A percentile compares a stretch with the other conserved stretches of the same genome.
phyloP scores from a whole-genome alignment of 2,797 vertebrate genomes.

The Sarcoramphus papa region DNA sequence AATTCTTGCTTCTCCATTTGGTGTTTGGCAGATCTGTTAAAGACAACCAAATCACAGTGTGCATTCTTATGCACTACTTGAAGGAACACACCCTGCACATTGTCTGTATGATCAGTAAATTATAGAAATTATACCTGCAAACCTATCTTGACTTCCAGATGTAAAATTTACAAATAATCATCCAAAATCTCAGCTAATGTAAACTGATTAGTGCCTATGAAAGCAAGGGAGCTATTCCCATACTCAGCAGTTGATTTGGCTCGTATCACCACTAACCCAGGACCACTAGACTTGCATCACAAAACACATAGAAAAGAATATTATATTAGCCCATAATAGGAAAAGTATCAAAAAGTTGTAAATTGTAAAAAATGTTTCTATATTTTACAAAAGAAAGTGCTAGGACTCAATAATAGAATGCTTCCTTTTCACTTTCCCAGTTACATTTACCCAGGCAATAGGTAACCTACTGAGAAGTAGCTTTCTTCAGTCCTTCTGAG shows the following conservation, averaged over 20 bases:
- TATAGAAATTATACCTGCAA: background rate
- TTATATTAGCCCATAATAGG: background rate
- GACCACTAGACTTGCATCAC: background rate
- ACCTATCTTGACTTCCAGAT: background rate
- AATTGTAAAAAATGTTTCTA: background rate
- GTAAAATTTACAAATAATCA: background rate
- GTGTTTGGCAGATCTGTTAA: background rate
- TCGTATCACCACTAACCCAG: background rate
- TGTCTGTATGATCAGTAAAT: background rate
- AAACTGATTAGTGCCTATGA: background rate
- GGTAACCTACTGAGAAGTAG: background rate
- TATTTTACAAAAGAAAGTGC: background rate
- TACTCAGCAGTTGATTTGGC: background rate
- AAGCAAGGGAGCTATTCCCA: background rate
- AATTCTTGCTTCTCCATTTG: conserved; percentile 17
- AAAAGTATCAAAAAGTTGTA: background rate
- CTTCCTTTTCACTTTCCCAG: background rate
- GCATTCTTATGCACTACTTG: background rate
- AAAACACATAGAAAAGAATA: background rate
- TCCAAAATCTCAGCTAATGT: background rate
- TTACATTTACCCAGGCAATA: background rate
- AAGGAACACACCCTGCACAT: background rate
- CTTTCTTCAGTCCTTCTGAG: background rate
- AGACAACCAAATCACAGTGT: background rate
- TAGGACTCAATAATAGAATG: background rate